Conservation (phyloP, 2,797 vertebrate genomes). For the Pterois miles region DNA sequence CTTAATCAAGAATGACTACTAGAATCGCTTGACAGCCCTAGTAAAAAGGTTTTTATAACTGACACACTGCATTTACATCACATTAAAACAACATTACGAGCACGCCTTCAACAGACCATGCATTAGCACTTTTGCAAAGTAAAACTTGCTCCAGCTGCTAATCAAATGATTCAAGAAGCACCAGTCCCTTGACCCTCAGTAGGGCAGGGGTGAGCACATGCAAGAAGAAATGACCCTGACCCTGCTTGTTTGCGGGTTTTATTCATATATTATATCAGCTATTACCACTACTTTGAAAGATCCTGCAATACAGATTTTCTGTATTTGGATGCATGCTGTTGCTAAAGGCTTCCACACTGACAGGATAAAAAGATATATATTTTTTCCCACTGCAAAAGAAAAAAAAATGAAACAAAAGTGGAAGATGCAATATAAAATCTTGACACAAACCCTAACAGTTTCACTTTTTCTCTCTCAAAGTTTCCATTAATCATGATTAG, state of each 20-base stretch:
- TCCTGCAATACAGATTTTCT: background rate
- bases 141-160: conserved; percentile 21
- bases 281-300: conserved; percentile 3
- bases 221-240: conserved; percentile 16
- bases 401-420: conserved; percentile 16
- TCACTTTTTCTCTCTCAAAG: conserved; percentile 9
- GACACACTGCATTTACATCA: conserved; percentile 33
- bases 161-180: conserved; percentile 26
- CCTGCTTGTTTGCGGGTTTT: conserved; percentile 12
- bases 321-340: conserved; percentile 4
- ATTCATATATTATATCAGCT: conserved; percentile 1
- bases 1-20: too few relatives aligned
- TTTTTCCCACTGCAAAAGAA: background rate
- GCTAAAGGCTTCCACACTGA: background rate
- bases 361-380: background rate
- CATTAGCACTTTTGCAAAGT: conserved; percentile 17
- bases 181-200: conserved; percentile 1
- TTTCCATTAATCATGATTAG: conserved; percentile 70
- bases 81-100: conserved; percentile 7
- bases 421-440: conserved; percentile 33
- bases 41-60: conserved; percentile 9
- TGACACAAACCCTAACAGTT: conserved; percentile 21
- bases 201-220: conserved; percentile 1
- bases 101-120: conserved; percentile 14
- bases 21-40: background rate